These are phyloP conservation scores for Epistrophe eligans DNA, from an alignment of 2,888 invertebrate genomes.

Conservation along the genomic window DNA sequence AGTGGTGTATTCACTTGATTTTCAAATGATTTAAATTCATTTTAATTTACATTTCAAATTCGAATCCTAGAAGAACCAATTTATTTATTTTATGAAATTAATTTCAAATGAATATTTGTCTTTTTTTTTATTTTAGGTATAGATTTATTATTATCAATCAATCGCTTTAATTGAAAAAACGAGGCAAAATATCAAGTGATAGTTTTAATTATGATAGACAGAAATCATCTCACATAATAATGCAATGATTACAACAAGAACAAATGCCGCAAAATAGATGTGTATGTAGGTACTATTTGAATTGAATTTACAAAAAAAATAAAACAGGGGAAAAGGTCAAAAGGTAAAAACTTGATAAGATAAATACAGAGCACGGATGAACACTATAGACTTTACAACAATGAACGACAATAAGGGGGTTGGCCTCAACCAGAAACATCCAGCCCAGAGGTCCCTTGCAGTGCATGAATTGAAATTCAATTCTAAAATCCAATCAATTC, in stretches of 20 bases:
- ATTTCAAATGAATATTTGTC: too few species aligned
- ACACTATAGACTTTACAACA: slow-evolving; percentile 32
- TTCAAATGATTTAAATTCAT: neutral
- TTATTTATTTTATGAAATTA: neutral
- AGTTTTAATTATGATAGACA: neutral
- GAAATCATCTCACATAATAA: slow-evolving; percentile 12
- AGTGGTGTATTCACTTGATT: too few species aligned
- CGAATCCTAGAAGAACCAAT: neutral
- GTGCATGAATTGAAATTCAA: slow-evolving; percentile 49
- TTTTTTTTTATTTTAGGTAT: too few species aligned
- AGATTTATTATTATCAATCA: slow-evolving; percentile 21
- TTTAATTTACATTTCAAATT: neutral
- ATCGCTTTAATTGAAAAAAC: neutral
- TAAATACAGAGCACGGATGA: slow-evolving; percentile 28
- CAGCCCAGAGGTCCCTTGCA: neutral
- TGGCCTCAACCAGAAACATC: slow-evolving; percentile 1
- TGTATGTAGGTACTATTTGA: neutral
- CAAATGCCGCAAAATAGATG: neutral
- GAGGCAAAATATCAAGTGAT: slow-evolving; percentile 23
- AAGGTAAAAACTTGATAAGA: slow-evolving; percentile 59
- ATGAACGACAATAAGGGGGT: slow-evolving; percentile 24
- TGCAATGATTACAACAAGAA: slow-evolving; percentile 26
- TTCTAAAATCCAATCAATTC: slow-evolving; percentile 70
- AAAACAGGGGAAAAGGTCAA: slow-evolving; percentile 45
- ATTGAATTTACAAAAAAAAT: neutral